A percentile compares a stretch with the other conserved stretches of the same genome.
phyloP scores from a whole-genome alignment of 2,888 invertebrate genomes.

The Meteorus colon region DNA sequence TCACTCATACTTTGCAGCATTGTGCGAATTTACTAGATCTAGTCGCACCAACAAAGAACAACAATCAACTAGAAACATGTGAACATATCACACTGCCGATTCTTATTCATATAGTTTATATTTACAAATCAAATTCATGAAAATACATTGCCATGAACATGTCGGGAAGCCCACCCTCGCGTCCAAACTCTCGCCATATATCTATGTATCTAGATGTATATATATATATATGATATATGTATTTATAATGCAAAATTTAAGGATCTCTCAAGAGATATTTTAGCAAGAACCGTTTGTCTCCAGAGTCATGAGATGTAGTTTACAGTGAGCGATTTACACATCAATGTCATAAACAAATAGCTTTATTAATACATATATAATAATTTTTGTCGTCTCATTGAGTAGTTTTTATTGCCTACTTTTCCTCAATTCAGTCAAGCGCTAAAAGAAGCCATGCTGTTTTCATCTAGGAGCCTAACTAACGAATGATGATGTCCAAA shows the following conservation, averaged over 20 bases:
- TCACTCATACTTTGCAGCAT: slow-evolving; percentile 17
- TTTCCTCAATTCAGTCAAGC: slow-evolving; percentile 24
- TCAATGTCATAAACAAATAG: too few relatives aligned
- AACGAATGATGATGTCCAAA: slow-evolving; percentile 21
- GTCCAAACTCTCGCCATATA: slow-evolving; percentile 65
- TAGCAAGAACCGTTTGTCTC: too few relatives aligned
- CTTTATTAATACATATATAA: background rate
- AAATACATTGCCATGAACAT: slow-evolving; percentile 35
- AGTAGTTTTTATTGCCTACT: background rate
- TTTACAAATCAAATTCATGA: slow-evolving; percentile 19
- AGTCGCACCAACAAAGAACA: slow-evolving; percentile 29
- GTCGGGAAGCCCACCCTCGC: slow-evolving; percentile 72
- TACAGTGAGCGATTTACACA: too few relatives aligned
- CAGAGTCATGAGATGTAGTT: too few relatives aligned
- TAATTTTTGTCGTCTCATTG: slow-evolving; percentile 14
- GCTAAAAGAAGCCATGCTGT: slow-evolving; percentile 42
- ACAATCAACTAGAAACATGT: slow-evolving; percentile 34
- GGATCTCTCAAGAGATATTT: too few relatives aligned
- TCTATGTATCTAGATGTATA: background rate
- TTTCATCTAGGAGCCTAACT: slow-evolving; percentile 34
- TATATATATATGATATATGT: background rate
- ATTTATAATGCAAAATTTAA: background rate
- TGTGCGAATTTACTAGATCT: slow-evolving; percentile 36
- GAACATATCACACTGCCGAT: slow-evolving; percentile 39
- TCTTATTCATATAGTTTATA: slow-evolving; percentile 11